These are phyloP conservation scores for Rutpela maculata DNA, from an alignment of 2,888 invertebrate genomes.

Conservation along the genomic window DNA sequence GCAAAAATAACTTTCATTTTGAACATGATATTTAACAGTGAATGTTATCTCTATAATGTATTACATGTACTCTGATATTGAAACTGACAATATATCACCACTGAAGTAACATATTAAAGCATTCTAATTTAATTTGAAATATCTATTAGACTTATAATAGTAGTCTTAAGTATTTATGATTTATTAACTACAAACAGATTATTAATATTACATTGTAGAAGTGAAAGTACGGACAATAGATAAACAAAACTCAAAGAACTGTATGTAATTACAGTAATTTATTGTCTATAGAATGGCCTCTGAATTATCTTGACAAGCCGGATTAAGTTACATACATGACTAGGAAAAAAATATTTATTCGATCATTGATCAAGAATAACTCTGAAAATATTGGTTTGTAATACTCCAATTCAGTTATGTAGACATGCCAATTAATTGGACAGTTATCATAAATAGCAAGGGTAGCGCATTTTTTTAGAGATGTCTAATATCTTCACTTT, in stretches of 20 bases:
- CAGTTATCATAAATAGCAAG: too few species aligned
- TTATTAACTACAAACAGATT: conserved; percentile 40
- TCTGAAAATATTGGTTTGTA: neutral
- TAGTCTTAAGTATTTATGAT: conserved; percentile 41
- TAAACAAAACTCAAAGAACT: conserved; percentile 48
- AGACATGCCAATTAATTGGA: too few species aligned
- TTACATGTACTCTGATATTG: neutral
- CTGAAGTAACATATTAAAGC: conserved; percentile 27
- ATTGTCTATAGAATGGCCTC: conserved; percentile 28
- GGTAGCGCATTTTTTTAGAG: too few species aligned
- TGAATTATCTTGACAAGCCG: conserved; percentile 25
- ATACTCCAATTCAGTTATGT: neutral
- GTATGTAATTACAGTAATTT: conserved; percentile 39
- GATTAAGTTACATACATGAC: conserved; percentile 24
- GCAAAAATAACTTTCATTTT: conserved; percentile 3
- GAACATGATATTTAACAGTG: neutral
- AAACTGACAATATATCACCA: conserved; percentile 32
- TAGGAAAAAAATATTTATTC: conserved; percentile 22
- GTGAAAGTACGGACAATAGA: conserved; percentile 49
- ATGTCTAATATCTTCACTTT: too few species aligned
- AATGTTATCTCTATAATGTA: conserved; percentile 18
- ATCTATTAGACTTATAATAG: conserved; percentile 33
- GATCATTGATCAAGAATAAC: conserved; percentile 22
- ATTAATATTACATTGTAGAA: conserved; percentile 45
- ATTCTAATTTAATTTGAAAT: conserved; percentile 37